Conservation (phyloP, 2,888 invertebrate species). For the Leptopilina drosophilae region DNA sequence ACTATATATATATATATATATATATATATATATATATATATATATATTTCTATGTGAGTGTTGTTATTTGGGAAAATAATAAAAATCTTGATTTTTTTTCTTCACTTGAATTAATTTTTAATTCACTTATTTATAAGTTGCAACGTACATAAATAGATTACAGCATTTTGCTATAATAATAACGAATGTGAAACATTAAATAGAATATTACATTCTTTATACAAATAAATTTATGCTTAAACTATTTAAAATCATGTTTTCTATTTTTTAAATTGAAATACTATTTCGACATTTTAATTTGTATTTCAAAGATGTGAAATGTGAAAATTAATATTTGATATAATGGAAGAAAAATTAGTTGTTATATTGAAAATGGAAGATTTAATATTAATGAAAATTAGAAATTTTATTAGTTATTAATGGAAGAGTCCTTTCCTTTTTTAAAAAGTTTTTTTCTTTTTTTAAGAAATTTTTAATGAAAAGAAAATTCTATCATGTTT, state of each 20-base stretch:
- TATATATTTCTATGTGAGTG: neutral
- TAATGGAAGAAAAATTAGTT: constrained; percentile 2
- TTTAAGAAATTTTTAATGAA: too few relatives aligned
- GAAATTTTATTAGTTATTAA: too few relatives aligned
- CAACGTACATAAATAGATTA: constrained; percentile 15
- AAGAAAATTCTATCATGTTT: too few relatives aligned
- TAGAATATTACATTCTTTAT: neutral
- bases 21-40: too few relatives aligned
- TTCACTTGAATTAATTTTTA: constrained; percentile 27
- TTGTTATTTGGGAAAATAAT: neutral
- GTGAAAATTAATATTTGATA: neutral
- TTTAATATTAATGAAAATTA: too few relatives aligned
- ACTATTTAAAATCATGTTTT: neutral
- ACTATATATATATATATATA: too few relatives aligned
- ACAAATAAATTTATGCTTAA: constrained; percentile 12
- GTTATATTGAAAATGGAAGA: too few relatives aligned
- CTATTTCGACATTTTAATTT: constrained; percentile 27
- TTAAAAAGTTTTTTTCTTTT: too few relatives aligned
- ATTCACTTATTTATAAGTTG: constrained; percentile 7
- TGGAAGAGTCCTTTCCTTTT: too few relatives aligned
- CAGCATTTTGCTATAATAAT: neutral
- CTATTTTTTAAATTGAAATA: neutral
- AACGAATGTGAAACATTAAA: constrained; percentile 10
- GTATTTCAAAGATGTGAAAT: neutral
- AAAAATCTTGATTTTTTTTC: neutral